These are phyloP conservation scores for Apantesis nais DNA, from an alignment of 2,888 invertebrate species.

Conservation along the genomic window DNA sequence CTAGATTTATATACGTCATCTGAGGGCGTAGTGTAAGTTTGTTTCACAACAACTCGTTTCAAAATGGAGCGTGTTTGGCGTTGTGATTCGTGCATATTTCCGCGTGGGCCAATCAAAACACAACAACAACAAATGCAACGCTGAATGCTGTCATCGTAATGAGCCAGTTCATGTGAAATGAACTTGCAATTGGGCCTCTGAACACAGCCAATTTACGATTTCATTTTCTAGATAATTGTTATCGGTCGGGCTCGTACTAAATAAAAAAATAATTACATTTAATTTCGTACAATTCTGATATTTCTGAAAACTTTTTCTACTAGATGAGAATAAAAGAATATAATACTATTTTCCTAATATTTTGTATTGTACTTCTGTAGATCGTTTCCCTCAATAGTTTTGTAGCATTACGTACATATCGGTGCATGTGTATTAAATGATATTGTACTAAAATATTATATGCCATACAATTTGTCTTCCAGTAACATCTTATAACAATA, in stretches of 20 bases:
- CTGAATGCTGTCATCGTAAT: too few relatives aligned
- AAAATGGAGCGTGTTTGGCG: too few relatives aligned
- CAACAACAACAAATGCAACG: too few relatives aligned
- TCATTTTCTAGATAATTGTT: constrained; percentile 2
- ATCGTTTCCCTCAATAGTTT: constrained; percentile 75
- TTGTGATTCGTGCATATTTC: too few relatives aligned
- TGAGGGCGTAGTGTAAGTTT: too few relatives aligned
- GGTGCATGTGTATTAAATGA: constrained; percentile 80
- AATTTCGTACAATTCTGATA: constrained; percentile 59
- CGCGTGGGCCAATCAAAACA: too few relatives aligned
- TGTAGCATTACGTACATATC: constrained; percentile 78
- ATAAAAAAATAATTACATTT: constrained; percentile 45
- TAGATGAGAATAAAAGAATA: constrained; percentile 61
- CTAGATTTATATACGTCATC: too few relatives aligned
- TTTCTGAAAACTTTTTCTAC: constrained; percentile 76
- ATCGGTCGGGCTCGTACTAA: constrained; percentile 43
- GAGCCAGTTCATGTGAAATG: too few relatives aligned
- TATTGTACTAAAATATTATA: constrained; percentile 79
- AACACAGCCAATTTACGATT: neutral
- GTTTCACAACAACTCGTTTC: too few relatives aligned
- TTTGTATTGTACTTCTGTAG: constrained; percentile 78
- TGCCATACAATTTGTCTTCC: constrained; percentile 87
- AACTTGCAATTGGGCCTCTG: neutral
- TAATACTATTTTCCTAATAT: constrained; percentile 82
- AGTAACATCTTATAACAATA: constrained; percentile 84